Percentiles rank a stretch among this genome's conserved stretches.
These are phyloP conservation scores for Tragelaphus strepsiceros DNA, from an alignment of 2,113 vertebrate genomes.

Conservation along the genomic window DNA sequence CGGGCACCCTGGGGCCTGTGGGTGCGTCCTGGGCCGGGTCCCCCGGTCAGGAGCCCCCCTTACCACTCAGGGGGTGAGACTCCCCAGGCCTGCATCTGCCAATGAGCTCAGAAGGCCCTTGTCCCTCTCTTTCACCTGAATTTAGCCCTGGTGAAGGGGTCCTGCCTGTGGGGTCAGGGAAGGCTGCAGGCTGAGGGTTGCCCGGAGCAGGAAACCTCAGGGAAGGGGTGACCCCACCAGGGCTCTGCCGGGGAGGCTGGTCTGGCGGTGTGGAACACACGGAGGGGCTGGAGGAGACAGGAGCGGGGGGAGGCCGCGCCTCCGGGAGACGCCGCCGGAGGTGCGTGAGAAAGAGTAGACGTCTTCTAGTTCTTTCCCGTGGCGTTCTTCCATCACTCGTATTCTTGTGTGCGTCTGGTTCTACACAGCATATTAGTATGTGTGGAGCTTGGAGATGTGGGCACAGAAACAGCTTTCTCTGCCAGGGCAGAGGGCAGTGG, in stretches of 20 bases:
- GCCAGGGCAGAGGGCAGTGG: not conserved
- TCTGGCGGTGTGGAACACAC: too few relatives aligned
- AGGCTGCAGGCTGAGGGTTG: not conserved
- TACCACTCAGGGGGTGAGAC: not conserved
- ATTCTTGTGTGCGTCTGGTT: not conserved
- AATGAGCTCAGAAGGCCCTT: not conserved
- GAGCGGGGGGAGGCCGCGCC: not conserved
- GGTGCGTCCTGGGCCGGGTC: rapidly evolving
- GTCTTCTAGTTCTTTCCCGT: not conserved
- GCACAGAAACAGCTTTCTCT: not conserved
- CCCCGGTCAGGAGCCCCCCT: not conserved
- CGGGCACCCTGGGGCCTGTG: not conserved
- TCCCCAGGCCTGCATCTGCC: not conserved
- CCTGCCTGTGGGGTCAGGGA: not conserved
- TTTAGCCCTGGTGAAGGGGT: not conserved
- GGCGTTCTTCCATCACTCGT: not conserved
- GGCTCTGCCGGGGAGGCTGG: not conserved
- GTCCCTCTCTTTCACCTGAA: not conserved
- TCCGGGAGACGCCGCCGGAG: not conserved
- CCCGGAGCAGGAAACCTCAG: rapidly evolving
- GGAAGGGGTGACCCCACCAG: rapidly evolving
- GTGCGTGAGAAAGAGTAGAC: rapidly evolving
- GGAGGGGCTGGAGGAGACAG: not conserved
- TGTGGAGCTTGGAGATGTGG: not conserved
- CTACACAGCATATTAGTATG: rapidly evolving